A percentile compares a stretch with the other conserved stretches of the same genome.
Conservation (phyloP, 2,888 invertebrate genomes). For the Agriopis aurantiaria region DNA sequence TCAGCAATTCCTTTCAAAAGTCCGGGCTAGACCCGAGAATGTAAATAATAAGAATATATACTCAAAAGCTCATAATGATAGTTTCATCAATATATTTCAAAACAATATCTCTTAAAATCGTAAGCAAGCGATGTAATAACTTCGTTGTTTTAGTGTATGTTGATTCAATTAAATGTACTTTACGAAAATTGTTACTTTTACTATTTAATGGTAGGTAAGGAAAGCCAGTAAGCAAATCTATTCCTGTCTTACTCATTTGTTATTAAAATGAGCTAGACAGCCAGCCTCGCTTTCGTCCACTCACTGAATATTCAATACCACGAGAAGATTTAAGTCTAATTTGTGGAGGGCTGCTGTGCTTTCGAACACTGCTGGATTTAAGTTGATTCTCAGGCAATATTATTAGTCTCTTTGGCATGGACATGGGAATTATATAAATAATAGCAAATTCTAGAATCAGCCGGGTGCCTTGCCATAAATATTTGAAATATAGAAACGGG, state of each 20-base stretch:
- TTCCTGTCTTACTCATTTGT: conserved; percentile 25
- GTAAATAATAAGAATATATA: too few relatives aligned
- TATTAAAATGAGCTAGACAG: conserved; percentile 36
- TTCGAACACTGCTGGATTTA: neutral
- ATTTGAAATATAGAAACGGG: too few relatives aligned
- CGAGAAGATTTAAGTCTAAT: conserved; percentile 22
- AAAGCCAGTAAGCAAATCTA: conserved; percentile 20
- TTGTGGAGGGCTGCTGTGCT: conserved; percentile 12
- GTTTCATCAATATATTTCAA: too few relatives aligned
- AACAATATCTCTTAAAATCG: neutral
- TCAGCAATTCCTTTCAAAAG: too few relatives aligned
- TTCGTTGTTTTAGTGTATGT: neutral
- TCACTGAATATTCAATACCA: conserved; percentile 32
- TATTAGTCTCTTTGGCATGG: too few relatives aligned
- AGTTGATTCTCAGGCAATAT: neutral
- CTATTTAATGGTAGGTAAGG: conserved; percentile 4
- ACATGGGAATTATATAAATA: too few relatives aligned
- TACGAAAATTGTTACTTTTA: neutral
- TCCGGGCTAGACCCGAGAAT: too few relatives aligned
- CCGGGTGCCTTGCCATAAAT: too few relatives aligned
- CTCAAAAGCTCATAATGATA: too few relatives aligned
- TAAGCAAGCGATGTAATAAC: too few relatives aligned
- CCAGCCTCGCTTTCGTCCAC: conserved; percentile 26
- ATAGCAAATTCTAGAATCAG: too few relatives aligned
- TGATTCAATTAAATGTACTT: neutral